Evolutionary conservation across 2,113 vertebrate species (phyloP), one percentile per base, ranked within the genome.

Genomic region (Phaethon lepturus): DNA sequence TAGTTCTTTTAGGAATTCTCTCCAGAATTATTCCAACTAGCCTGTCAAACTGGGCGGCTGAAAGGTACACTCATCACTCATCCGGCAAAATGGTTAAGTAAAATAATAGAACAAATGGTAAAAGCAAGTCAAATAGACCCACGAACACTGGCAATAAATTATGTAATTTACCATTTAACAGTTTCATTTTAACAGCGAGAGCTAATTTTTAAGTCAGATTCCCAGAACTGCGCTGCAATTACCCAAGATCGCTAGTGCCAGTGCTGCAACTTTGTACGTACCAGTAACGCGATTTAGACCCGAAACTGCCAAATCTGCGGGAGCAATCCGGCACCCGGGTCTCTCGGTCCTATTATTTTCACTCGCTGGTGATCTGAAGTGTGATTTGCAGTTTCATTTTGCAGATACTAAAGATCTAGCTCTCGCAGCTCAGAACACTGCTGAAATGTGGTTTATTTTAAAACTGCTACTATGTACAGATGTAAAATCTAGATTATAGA

Each of bases 121-220:
- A 87, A 86, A 96, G 77, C 53, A 88, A 94, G 74, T 90, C 79
- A 82, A 94, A 96, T n/a, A 95, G 87, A 96, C 33, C 84, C 86
- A 97, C 4, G 35, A 94, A 73, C 77, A 91, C 86, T 75, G 1
- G 45, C 40, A 81, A 76, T 83, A 56, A 78, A 86, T 73, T 75
- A 94, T 52, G 68, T 72, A 78, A 95, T 95, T 96, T 91, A 82
- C 93, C 72, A 85, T 96, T 87, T 76, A 74, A 77, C 77, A 93
- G 74, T 71, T 90, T 80, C 28, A 49, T 74, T 96, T 90, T 63
- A 80, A 45, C 75, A 88, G 76, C 11, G 1, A 90, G 87, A 95
- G 86, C 60, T 71, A 94, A 77, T 91, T 92, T 95, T 76, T 93
- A 33, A 96, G 81, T 69, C 80, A 19, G 69, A 44, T 88, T 95